phyloP scores from a whole-genome alignment of 2,113 vertebrate genomes.

The Poeciliopsis occidentalis region DNA sequence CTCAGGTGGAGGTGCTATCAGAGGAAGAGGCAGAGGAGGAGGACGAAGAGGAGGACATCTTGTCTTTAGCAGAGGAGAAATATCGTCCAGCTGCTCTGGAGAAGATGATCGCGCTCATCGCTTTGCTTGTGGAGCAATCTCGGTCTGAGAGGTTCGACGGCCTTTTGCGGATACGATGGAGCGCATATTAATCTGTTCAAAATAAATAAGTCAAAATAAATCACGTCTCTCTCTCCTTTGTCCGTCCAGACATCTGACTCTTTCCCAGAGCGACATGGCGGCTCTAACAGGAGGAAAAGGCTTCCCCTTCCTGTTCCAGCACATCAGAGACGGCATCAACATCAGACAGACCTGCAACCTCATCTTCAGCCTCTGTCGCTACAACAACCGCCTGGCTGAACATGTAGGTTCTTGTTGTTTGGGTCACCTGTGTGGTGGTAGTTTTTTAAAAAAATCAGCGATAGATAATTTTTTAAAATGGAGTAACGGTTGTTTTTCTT shows the following conservation, averaged over 20 bases:
- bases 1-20: slow-evolving; percentile 98
- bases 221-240: background rate
- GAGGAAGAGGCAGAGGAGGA: slow-evolving; percentile 99
- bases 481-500: background rate
- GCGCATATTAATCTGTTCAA: background rate
- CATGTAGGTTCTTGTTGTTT: slow-evolving; percentile 81
- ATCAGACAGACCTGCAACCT: slow-evolving; percentile 99
- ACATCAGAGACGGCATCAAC: slow-evolving; percentile 99
- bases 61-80: slow-evolving; percentile 98
- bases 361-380: slow-evolving; percentile 98
- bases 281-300: slow-evolving; percentile 98
- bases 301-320: slow-evolving; percentile 99
- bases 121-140: slow-evolving; percentile 97
- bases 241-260: slow-evolving; percentile 90
- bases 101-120: slow-evolving; percentile 99
- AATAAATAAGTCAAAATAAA: background rate
- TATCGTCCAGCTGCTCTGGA: slow-evolving; percentile 98
- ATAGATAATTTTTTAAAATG: background rate
- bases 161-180: background rate
- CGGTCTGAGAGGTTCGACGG: slow-evolving; percentile 91
- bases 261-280: slow-evolving; percentile 99
- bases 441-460: too few relatives aligned
- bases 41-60: slow-evolving; percentile 97
- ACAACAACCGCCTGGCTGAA: slow-evolving; percentile 97
- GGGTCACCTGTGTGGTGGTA: too few relatives aligned